Evolutionary conservation across 1,140 invertebrate species (phyloP).

Genomic region (Trinorchestia longiramus): DNA sequence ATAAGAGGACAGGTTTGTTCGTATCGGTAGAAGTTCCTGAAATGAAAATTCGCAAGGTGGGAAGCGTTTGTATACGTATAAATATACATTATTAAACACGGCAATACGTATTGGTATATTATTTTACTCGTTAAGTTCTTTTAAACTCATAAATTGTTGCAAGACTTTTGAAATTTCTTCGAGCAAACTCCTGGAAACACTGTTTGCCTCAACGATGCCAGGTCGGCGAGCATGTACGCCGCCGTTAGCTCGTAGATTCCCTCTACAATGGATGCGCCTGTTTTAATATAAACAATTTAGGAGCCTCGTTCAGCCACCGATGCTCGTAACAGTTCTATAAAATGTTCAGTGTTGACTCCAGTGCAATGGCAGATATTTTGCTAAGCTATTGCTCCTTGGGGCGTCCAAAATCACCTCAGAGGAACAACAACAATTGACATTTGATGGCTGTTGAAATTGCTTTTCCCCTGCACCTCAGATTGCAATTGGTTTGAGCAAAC

Average conservation of each 20-base stretch:
- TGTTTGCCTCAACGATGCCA: background rate
- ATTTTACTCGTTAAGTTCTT: too few species aligned
- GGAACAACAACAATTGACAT: conserved; percentile 18
- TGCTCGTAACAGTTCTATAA: conserved; percentile 42
- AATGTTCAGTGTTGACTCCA: conserved; percentile 34
- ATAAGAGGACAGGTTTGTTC: too few species aligned
- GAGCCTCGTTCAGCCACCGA: background rate
- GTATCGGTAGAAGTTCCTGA: too few species aligned
- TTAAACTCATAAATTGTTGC: too few species aligned
- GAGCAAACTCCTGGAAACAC: too few species aligned
- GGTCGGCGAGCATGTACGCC: background rate
- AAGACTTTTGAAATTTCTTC: too few species aligned
- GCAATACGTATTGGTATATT: too few species aligned
- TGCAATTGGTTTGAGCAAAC: background rate
- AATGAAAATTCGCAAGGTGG: too few species aligned
- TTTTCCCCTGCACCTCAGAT: background rate
- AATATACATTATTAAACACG: too few species aligned
- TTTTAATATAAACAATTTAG: conserved; percentile 43
- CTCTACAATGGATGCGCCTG: background rate
- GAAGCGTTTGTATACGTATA: too few species aligned
- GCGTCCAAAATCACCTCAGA: conserved; percentile 26
- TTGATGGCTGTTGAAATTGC: background rate
- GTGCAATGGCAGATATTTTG: conserved; percentile 8
- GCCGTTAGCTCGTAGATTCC: background rate
- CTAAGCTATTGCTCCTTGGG: conserved; percentile 18